Base-by-base conservation (phyloP, 2,888 invertebrate genomes). In the Steinernema carpocapsae region DNA sequence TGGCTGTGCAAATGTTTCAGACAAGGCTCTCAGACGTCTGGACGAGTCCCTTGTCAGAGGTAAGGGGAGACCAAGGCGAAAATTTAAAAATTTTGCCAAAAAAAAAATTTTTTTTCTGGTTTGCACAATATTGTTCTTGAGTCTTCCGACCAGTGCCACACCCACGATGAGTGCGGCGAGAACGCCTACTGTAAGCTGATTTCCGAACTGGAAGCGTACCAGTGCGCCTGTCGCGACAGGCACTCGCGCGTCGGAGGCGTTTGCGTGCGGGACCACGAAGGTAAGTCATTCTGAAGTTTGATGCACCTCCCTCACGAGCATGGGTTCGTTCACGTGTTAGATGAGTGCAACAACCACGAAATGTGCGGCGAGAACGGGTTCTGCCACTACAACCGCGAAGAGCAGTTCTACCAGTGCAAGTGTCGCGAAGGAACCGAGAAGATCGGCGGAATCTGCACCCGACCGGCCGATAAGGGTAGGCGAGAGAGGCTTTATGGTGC, bases 391-490 rank as follows among this genome's bases (percentile, higher is more conserved):
- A 82, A 78, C 43, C 76, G 77, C n/a, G 75, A 76, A 0, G 75
- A 81, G 19, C 82, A 80, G 7, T 83, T 84, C 74, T 86, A 85
- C 76, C 80, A 81, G 52, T 87, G 87, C 71, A 80, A 82, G 43
- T 97, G 97, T 88, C 64, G 64, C 32, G 64, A 64, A 19, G 64
- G 64, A 22, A 64, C 64, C 64, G 64, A 64, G 37, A 64, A 64
- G 64, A 64, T 64, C 32, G 64, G 64, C 64, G 64, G 46, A 46
- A 29, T 48, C 6, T 72, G 48, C 22, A 7, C 45, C 17, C 48
- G 51, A 29, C 52, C 48, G 32, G 26, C 17, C 12, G 42, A 51
- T 29, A 26, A 1, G 32, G 64, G 64, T 64, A 64, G 64, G 64
- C 64, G 52, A 52, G 24, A 24, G 37, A 37, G 37, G 3, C 37